Evolutionary conservation across 2,797 vertebrate genomes (phyloP).

Genomic region (Cygnus olor): DNA sequence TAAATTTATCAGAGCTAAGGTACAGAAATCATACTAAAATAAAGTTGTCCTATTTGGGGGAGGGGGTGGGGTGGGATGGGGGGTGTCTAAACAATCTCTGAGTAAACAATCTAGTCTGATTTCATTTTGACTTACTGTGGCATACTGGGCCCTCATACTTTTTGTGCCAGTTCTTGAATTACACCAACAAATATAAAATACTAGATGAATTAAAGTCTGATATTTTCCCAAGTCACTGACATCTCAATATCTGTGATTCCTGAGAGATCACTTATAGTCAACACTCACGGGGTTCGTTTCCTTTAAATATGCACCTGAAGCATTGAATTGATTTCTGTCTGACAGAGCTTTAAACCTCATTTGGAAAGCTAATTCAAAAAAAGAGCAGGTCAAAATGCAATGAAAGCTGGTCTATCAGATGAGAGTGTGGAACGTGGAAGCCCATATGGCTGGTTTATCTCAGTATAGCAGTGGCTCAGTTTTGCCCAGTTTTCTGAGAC

Average conservation of each 20-base stretch:
- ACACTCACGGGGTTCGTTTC: neutral
- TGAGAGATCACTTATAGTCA: neutral
- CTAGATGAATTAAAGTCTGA: neutral
- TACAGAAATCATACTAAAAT: neutral
- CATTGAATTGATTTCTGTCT: neutral
- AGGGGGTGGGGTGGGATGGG: too few species aligned
- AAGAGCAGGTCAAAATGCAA: neutral
- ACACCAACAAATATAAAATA: neutral
- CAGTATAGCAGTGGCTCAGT: neutral
- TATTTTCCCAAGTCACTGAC: neutral
- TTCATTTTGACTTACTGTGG: neutral
- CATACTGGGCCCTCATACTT: neutral
- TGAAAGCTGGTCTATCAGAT: neutral
- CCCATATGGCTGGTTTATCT: neutral
- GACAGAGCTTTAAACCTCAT: neutral
- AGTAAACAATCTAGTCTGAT: neutral
- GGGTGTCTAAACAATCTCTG: neutral
- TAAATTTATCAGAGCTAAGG: neutral
- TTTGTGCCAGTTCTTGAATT: neutral
- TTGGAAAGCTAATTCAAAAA: neutral
- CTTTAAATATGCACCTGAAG: neutral
- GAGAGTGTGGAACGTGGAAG: neutral
- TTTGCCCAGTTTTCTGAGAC: neutral
- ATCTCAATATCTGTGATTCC: neutral
- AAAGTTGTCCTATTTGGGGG: neutral